Evolutionary conservation across 1,140 invertebrate species (phyloP), one percentile per base, ranked within the genome.

Genomic region (Choristoneura fumiferana): DNA sequence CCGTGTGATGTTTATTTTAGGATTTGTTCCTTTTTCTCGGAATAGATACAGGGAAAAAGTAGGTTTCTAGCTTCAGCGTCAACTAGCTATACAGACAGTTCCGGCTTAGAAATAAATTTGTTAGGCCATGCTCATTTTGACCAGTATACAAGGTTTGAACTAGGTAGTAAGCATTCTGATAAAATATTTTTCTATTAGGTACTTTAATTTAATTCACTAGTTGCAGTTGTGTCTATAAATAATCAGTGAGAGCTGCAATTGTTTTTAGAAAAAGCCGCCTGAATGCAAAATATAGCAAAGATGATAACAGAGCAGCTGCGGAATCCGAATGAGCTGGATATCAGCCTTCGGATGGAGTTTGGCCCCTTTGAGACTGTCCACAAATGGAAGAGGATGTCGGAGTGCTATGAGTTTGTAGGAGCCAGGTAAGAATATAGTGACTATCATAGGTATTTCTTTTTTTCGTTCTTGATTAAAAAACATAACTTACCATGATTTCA

Each of bases 401-500:
- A 98, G 84, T 98, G 97, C 89, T 97, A 97, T 82, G 97, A 98
- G 88, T 99, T 99, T 91, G 97, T 99, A 56, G 97, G 97, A 18
- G 96, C 96, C 33, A 96, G 96, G 96, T 97, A 91, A 63, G 39
- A 73, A 45, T 40, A 33, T 40, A 36, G 60, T 38, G 52, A 54
- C 37, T 61, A 52, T 18, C 8, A 38, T 13, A 36, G 22, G 43
- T 57, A 45, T 45, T 29, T 6, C 0, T 45, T n/a, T n/a, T n/a
- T n/a, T n/a, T n/a, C n/a, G n/a, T n/a, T n/a, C n/a, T n/a, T n/a
- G n/a, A n/a, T n/a, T n/a, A n/a, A n/a, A n/a, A n/a, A n/a, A n/a
- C n/a, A n/a, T n/a, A n/a, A n/a, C n/a, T n/a, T n/a, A n/a, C n/a
- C n/a, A n/a, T n/a, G n/a, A n/a, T n/a, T n/a, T n/a, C n/a, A n/a